A percentile compares a stretch with the other conserved stretches of the same genome.
These are phyloP conservation scores for Tenthredo notha DNA, from an alignment of 2,888 invertebrate species.

Conservation along the genomic window DNA sequence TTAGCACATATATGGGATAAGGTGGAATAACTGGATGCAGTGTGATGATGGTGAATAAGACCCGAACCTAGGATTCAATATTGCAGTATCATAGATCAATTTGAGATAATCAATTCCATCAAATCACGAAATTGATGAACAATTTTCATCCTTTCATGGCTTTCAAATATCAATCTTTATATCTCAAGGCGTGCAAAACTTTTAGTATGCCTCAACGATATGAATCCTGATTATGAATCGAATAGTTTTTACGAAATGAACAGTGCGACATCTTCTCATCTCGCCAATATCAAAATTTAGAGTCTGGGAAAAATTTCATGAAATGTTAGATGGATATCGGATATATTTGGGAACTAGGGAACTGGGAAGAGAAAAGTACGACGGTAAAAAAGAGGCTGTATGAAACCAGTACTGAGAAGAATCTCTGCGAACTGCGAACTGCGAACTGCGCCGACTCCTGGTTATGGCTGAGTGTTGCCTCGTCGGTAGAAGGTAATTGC, in stretches of 20 bases:
- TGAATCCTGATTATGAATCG: not conserved
- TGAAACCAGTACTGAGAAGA: conserved; percentile 8
- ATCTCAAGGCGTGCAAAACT: not conserved
- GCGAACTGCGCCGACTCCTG: conserved; percentile 15
- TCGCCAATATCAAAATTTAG: not conserved
- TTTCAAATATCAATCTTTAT: not conserved
- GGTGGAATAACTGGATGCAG: not conserved
- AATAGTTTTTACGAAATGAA: not conserved
- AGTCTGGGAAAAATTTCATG: not conserved
- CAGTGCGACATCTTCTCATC: not conserved
- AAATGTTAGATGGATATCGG: not conserved
- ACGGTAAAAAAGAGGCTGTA: not conserved
- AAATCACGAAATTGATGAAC: not conserved
- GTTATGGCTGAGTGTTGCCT: conserved; percentile 48
- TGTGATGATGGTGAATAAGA: not conserved
- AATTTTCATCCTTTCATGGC: not conserved
- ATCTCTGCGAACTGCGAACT: conserved; percentile 33
- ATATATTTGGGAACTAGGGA: not conserved
- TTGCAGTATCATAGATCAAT: not conserved
- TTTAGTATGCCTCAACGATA: not conserved
- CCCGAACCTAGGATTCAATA: not conserved
- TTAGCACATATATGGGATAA: not conserved
- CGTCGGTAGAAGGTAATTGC: conserved; percentile 67
- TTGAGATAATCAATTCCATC: not conserved
- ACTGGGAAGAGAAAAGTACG: not conserved